These are phyloP conservation scores for Amblyjoppa proteus DNA, from an alignment of 2,888 invertebrate species.

Conservation along the genomic window DNA sequence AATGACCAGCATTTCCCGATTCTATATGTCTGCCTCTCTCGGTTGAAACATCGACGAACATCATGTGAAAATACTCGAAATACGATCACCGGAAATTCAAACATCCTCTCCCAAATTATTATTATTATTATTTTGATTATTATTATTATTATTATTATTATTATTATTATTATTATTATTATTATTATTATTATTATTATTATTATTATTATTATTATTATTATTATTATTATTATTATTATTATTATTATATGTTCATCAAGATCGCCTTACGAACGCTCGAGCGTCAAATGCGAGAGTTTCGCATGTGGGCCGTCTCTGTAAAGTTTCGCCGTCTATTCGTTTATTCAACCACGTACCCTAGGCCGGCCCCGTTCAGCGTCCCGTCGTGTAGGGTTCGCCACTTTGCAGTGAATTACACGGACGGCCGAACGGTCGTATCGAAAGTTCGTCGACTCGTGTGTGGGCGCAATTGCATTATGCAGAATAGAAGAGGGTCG, in stretches of 20 bases:
- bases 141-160: slow-evolving; percentile 7
- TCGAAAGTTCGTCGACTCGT: slow-evolving; percentile 66
- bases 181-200: slow-evolving; percentile 1
- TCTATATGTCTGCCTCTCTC: no score
- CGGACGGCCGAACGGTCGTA: slow-evolving; percentile 59
- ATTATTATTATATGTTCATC: no score
- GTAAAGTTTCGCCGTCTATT: slow-evolving; percentile 27
- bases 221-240: no score
- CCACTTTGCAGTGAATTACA: slow-evolving; percentile 64
- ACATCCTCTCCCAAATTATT: not conserved
- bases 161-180: slow-evolving; percentile 20
- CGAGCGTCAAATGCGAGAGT: not conserved
- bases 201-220: not conserved
- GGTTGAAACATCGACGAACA: not conserved
- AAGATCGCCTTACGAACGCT: not conserved
- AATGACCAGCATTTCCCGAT: not conserved
- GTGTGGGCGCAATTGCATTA: slow-evolving; percentile 66
- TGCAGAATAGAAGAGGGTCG: slow-evolving; percentile 34
- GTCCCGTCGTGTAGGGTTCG: slow-evolving; percentile 25
- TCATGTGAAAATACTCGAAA: not conserved
- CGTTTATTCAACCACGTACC: slow-evolving; percentile 59
- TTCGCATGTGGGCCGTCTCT: not conserved
- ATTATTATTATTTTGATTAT: slow-evolving; percentile 10
- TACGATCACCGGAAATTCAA: not conserved
- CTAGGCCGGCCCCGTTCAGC: slow-evolving; percentile 12